Percentiles rank a stretch among this genome's conserved stretches.
phyloP scores from a whole-genome alignment of 1,140 invertebrate genomes.

The Pygmarrhopalites habei region DNA sequence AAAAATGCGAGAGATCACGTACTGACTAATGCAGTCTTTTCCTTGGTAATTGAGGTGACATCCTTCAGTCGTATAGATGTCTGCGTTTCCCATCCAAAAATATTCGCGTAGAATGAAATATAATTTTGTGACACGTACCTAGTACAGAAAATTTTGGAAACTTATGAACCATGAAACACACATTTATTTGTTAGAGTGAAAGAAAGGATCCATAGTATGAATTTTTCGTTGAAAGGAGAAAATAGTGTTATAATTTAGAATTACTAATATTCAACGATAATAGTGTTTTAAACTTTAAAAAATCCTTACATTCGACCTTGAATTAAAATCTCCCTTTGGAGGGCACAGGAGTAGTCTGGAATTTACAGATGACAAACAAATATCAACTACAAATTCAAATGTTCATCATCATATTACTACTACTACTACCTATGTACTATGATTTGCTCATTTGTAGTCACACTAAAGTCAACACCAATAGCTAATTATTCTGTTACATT shows the following conservation, averaged over 20 bases:
- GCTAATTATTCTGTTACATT: too few relatives aligned
- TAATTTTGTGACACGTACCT: slow-evolving; percentile 88
- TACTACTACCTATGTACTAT: neutral
- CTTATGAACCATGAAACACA: too few relatives aligned
- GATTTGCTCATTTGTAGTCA: neutral
- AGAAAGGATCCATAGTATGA: too few relatives aligned
- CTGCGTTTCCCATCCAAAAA: slow-evolving; percentile 78
- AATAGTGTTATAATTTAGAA: too few relatives aligned
- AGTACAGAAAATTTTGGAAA: too few relatives aligned
- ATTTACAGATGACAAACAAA: neutral
- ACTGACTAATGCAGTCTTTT: slow-evolving; percentile 80
- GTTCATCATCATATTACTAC: too few relatives aligned
- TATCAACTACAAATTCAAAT: slow-evolving; percentile 3
- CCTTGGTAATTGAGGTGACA: slow-evolving; percentile 84
- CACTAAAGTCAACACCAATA: too few relatives aligned
- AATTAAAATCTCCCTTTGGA: slow-evolving; percentile 86
- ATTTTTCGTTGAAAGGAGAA: too few relatives aligned
- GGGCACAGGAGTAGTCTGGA: slow-evolving; percentile 94
- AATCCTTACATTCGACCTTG: slow-evolving; percentile 87
- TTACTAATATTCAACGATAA: too few relatives aligned
- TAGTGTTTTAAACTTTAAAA: too few relatives aligned
- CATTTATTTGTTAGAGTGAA: too few relatives aligned
- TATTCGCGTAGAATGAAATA: slow-evolving; percentile 91
- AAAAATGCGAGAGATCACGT: too few relatives aligned
- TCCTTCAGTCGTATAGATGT: slow-evolving; percentile 76